These are phyloP conservation scores for Oreortyx pictus DNA, from an alignment of 2,797 vertebrate species.

Conservation along the genomic window DNA sequence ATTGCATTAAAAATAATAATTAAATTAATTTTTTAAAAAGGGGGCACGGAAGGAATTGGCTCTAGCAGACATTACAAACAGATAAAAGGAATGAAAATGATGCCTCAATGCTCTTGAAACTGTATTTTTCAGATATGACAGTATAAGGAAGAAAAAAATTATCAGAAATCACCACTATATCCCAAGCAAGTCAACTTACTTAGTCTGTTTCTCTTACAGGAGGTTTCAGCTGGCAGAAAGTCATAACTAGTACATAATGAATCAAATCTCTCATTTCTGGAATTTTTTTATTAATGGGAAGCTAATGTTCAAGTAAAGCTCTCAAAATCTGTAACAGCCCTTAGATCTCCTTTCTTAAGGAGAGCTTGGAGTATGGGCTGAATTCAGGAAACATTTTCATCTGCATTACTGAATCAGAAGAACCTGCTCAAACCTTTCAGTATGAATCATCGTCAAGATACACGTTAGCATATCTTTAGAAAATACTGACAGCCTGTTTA, in stretches of 20 bases:
- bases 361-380: too few relatives aligned
- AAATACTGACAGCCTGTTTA: conserved; percentile 49
- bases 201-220: neutral
- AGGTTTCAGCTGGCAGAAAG: neutral
- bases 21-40: neutral
- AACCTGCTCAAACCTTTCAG: conserved; percentile 6
- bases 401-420: conserved; percentile 15
- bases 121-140: neutral
- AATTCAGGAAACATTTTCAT: conserved; percentile 9
- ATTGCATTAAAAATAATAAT: neutral
- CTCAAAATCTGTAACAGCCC: neutral
- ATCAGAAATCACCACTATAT: neutral
- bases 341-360: neutral
- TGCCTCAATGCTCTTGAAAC: neutral
- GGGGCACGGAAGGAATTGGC: neutral
- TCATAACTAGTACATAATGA: neutral
- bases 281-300: neutral
- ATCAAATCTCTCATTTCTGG: neutral
- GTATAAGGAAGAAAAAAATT: neutral
- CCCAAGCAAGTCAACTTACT: neutral
- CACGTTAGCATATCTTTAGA: conserved; percentile 14
- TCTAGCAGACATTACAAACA: neutral
- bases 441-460: conserved; percentile 23
- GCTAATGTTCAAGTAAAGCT: neutral
- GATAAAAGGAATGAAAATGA: neutral